phyloP scores from a whole-genome alignment of 2,888 invertebrate species.

The Macrosiphum euphorbiae region DNA sequence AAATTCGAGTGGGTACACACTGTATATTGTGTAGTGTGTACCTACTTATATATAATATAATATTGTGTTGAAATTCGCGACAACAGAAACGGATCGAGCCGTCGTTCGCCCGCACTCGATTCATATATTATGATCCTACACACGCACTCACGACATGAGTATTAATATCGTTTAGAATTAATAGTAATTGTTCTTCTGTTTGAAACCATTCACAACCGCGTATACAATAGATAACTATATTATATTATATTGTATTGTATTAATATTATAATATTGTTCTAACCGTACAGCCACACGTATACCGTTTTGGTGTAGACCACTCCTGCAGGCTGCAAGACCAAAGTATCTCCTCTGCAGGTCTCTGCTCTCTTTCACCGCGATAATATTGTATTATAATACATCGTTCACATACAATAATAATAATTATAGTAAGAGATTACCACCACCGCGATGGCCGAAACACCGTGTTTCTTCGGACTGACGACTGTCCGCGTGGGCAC shows the following conservation, averaged over 20 bases:
- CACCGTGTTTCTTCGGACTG: background rate
- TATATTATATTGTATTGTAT: no score
- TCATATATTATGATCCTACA: background rate
- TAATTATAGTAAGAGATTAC: background rate
- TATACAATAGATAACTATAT: background rate
- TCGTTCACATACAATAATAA: background rate
- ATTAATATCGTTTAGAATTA: background rate
- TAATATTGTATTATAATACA: background rate
- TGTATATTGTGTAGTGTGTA: background rate
- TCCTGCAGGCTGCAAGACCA: background rate
- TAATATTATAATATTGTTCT: background rate
- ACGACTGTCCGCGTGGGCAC: constrained; percentile 5
- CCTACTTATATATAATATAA: background rate
- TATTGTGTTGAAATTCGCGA: background rate
- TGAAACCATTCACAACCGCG: background rate
- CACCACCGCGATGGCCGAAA: background rate
- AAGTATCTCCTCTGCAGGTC: background rate
- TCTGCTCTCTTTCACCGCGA: background rate
- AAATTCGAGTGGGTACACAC: background rate
- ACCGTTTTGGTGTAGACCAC: background rate
- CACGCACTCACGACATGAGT: background rate
- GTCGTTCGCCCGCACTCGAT: background rate
- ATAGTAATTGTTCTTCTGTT: background rate
- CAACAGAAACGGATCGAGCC: background rate
- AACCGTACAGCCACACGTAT: background rate